Evolutionary conservation across 1,140 invertebrate species (phyloP).

Genomic region (Philopotamus ludificatus): DNA sequence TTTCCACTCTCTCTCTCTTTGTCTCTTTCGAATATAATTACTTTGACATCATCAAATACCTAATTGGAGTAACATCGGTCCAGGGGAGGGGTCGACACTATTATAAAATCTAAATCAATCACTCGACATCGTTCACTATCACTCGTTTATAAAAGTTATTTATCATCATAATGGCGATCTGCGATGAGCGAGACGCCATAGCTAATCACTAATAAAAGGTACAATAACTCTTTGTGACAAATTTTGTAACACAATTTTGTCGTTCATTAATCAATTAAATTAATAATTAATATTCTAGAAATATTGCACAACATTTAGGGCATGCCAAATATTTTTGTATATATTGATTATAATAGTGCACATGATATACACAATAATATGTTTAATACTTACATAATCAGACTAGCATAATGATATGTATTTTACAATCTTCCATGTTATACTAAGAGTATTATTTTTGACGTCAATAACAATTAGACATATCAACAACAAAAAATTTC

Average conservation of each 20-base stretch:
- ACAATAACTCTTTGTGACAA: slow-evolving; percentile 38
- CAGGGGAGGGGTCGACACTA: slow-evolving; percentile 33
- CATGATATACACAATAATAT: too few relatives aligned
- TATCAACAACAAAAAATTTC: too few relatives aligned
- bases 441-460: too few relatives aligned
- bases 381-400: not conserved
- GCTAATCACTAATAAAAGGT: slow-evolving; percentile 41
- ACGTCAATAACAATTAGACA: too few relatives aligned
- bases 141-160: slow-evolving; percentile 7
- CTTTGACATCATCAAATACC: too few relatives aligned
- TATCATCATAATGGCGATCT: not conserved
- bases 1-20: too few relatives aligned
- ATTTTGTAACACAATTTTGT: slow-evolving; percentile 5
- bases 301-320: slow-evolving; percentile 38
- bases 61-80: too few relatives aligned
- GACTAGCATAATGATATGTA: slow-evolving; percentile 1
- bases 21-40: too few relatives aligned
- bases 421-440: too few relatives aligned
- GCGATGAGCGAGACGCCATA: not conserved
- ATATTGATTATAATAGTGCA: too few relatives aligned
- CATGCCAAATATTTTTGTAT: slow-evolving; percentile 20
- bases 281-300: slow-evolving; percentile 31
- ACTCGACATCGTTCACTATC: not conserved
- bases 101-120: not conserved
- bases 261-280: slow-evolving; percentile 13